Base-by-base conservation (phyloP, 2,113 vertebrate species). In the Charadrius vociferus region DNA sequence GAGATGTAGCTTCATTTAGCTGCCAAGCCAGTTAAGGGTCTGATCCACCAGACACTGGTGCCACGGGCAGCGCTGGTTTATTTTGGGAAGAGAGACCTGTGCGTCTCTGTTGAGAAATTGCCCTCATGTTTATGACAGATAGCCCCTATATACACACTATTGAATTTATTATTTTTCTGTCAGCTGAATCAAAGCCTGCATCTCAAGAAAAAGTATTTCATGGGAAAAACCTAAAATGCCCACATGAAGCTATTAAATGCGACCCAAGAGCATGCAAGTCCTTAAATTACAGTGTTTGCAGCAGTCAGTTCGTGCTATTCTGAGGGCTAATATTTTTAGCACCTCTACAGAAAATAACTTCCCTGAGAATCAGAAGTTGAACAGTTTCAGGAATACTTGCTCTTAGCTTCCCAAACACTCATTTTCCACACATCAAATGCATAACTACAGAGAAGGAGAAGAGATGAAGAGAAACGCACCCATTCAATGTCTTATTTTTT, bases 241-340 rank as follows among this genome's bases (percentile, higher is more conserved):
- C 47, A 16, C 67, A 87, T 88, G 36, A 92, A 95, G 43, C 27
- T 67, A 74, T 90, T 75, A 52, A 95, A 93, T 20, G 27, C 3
- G 30, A 95, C 91, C 84, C 59, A 50, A 82, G 78, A 93, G 53
- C 50, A 58, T 1, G 2, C 6, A 47, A 53, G 30, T 81, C 67
- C 61, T 93, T 86, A 93, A 95, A 97, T 97, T 93, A 93, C 84
- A 59, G 45, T 82, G 21, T 92, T 86, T 78, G 58, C 52, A 95
- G 89, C n/a, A 68, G 59, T 80, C 85, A 89, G 58, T 34, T 94
- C 20, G 0, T 66, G 55, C 45, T 94, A 24, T 96, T 97, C 96
- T 93, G 82, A 95, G 78, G 62, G 50, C 43, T 17, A 83, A 50
- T 95, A 96, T 95, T 97, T 97, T 97, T 96, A 95, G 63, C 77